Conservation (phyloP, 2,113 vertebrate genomes). For the Bucco capensis region DNA sequence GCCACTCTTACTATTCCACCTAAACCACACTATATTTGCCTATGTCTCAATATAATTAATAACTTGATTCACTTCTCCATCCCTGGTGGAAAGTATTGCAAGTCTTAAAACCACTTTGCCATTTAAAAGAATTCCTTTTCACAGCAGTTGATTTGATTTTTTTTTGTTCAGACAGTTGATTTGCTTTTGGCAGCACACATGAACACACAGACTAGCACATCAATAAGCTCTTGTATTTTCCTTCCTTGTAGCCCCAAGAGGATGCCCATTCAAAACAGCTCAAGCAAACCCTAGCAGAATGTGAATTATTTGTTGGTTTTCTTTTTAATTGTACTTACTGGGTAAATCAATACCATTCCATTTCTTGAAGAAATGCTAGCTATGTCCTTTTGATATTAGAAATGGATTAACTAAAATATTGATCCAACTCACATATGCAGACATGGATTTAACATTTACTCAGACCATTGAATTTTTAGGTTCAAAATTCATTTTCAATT, state of each 20-base stretch:
- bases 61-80: background rate
- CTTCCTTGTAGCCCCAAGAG: background rate
- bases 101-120: background rate
- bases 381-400: background rate
- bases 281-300: background rate
- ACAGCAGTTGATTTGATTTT: too few species aligned
- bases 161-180: too few species aligned
- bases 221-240: background rate
- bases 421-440: background rate
- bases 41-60: background rate
- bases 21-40: background rate
- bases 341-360: background rate
- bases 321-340: background rate
- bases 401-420: background rate
- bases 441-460: background rate
- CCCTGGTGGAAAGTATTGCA: background rate
- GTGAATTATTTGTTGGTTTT: background rate
- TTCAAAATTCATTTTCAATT: too few species aligned
- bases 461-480: background rate
- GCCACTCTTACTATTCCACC: background rate
- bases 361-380: background rate
- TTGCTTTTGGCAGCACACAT: background rate
- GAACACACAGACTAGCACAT: background rate
- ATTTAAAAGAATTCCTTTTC: background rate
- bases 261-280: background rate